Evolutionary conservation across 2,888 invertebrate genomes (phyloP), one percentile per base, ranked within the genome.

Genomic region (Ophonus ardosiacus): DNA sequence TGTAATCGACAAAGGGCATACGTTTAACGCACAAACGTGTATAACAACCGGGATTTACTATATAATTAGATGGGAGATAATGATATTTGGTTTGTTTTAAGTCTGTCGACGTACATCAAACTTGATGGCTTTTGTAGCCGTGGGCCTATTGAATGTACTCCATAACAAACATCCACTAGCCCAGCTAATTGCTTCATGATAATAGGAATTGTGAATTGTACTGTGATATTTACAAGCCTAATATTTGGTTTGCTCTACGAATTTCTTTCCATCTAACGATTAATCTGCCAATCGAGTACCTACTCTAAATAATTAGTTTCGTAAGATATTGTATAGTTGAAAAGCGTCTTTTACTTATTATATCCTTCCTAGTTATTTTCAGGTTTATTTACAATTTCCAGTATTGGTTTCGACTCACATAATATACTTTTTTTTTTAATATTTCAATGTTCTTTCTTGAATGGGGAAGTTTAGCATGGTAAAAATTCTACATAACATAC

Each of bases 51-150:
- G 79, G 59, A 80, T 61, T 59, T 61, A 80, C 59, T 61, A 61
- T 59, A 59, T 80, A 81, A 81, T 81, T 81, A 81, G 68, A 81
- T 81, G 21, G 31, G 38, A 59, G 81, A 68, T 81, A 81, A 81
- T 81, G 81, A 81, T 81, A 81, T 65, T 81, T 68, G 81, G 81
- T 81, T 81, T 68, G 61, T 80, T 80, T 80, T 61, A 80, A 61
- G 79, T 40, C 79, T 80, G 78, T 31, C 31, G 59, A 78, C 43
- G 74, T 71, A 71, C 74, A 74, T 74, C 57, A 56, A 78, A 78
- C 57, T 57, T 78, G 76, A 78, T 78, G 57, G 57, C 76, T 78
- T 78, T 57, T 24, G 76, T 31, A 57, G 76, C 76, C 76, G 8
- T n/a, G 17, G 18, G 71, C 71, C 15, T 68, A 68, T 15, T 24